A percentile compares a stretch with the other conserved stretches of the same genome.
Conservation (phyloP, 23 tunicate species). For the Pegea sp. region DNA sequence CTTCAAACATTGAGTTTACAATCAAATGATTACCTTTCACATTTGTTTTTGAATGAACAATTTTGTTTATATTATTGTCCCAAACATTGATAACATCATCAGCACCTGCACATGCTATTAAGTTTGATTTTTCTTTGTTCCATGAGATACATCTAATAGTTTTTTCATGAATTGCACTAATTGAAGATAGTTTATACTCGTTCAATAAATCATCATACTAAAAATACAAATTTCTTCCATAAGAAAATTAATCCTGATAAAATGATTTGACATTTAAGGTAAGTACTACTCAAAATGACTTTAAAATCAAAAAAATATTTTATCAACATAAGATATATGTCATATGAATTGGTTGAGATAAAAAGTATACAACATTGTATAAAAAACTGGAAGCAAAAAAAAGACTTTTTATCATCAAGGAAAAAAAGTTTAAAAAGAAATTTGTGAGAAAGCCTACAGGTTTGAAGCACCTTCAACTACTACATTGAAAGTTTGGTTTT, state of each 20-base stretch:
- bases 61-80: conserved; percentile 33
- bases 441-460: no score
- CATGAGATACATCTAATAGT: conserved; percentile 52
- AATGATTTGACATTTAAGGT: no score
- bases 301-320: no score
- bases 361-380: no score
- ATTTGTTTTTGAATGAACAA: conserved; percentile 10
- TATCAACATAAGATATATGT: no score
- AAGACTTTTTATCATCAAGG: conserved; percentile 16
- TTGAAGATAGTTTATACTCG: conserved; percentile 53
- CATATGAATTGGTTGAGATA: no score
- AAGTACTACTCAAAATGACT: no score
- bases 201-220: background rate
- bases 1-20: background rate
- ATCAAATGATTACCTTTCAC: conserved; percentile 9
- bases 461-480: no score
- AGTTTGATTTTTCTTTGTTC: conserved; percentile 9
- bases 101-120: conserved; percentile 41
- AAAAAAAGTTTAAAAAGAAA: conserved; percentile 1
- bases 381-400: no score
- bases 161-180: conserved; percentile 63
- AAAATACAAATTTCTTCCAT: no score
- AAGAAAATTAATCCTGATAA: no score
- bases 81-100: conserved; percentile 38
- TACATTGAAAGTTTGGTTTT: background rate